Evolutionary conservation across 2,113 vertebrate genomes (phyloP).

Genomic region (Naja naja): DNA sequence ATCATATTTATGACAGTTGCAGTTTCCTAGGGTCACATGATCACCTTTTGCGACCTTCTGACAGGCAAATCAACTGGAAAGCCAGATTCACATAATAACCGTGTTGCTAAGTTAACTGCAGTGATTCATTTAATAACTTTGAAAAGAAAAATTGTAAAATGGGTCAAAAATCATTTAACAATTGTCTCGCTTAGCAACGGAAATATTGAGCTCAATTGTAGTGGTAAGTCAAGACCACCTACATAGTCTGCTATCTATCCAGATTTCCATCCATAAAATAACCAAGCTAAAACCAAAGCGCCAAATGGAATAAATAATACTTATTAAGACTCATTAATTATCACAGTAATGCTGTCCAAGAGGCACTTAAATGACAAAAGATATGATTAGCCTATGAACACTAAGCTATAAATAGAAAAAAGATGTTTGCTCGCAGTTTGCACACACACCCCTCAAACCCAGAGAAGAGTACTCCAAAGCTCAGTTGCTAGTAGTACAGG

Average conservation of each 20-base stretch:
- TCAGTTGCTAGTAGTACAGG: not conserved
- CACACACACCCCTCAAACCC: too few species aligned
- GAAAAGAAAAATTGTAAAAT: not conserved
- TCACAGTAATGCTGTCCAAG: not conserved
- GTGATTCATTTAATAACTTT: not conserved
- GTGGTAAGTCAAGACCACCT: too few species aligned
- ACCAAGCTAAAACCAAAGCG: not conserved
- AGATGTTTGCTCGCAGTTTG: too few species aligned
- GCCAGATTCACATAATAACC: not conserved
- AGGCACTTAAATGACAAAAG: not conserved
- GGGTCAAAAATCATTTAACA: not conserved
- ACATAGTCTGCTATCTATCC: not conserved
- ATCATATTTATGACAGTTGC: too few species aligned
- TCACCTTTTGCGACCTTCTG: not conserved
- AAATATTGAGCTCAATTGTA: not conserved
- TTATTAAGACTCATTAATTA: not conserved
- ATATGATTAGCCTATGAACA: not conserved
- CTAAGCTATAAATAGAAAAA: too few species aligned
- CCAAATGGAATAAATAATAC: not conserved
- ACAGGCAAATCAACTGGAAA: not conserved
- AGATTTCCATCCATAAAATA: not conserved
- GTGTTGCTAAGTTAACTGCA: not conserved
- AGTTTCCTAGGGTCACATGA: too few species aligned
- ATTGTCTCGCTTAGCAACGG: not conserved
- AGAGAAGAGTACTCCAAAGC: not conserved